These are phyloP conservation scores for Epinephelus fuscoguttatus DNA, from an alignment of 2,113 vertebrate species.

Conservation along the genomic window DNA sequence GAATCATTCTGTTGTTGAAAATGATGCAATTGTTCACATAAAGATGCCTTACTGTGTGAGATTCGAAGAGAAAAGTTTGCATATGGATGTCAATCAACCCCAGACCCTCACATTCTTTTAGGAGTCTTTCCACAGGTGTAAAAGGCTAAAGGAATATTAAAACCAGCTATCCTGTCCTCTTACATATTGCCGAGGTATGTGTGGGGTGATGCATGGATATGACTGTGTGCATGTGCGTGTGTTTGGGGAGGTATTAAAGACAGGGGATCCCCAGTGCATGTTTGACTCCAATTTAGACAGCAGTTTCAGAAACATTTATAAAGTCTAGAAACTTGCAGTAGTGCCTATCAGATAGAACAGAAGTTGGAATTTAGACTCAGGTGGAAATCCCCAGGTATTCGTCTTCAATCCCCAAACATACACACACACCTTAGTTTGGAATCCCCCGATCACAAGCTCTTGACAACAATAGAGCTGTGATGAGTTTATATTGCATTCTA, in stretches of 20 bases:
- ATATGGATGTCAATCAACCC: conserved; percentile 47
- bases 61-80: conserved; percentile 9
- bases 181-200: conserved; percentile 19
- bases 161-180: conserved; percentile 32
- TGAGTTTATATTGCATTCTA: conserved; percentile 59
- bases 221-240: conserved; percentile 20
- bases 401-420: conserved; percentile 26
- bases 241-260: conserved; percentile 10
- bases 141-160: conserved; percentile 44
- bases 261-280: conserved; percentile 56
- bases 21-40: conserved; percentile 22
- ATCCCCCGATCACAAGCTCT: conserved; percentile 63
- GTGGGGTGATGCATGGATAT: conserved; percentile 4
- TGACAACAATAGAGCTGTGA: conserved; percentile 66
- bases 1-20: conserved; percentile 31
- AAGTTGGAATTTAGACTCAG: conserved; percentile 33
- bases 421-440: conserved; percentile 60
- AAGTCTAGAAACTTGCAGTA: conserved; percentile 49
- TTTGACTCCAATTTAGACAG: conserved; percentile 51
- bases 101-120: conserved; percentile 34
- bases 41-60: conserved; percentile 1
- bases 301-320: conserved; percentile 55
- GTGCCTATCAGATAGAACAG: conserved; percentile 54
- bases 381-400: conserved; percentile 75
- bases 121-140: conserved; percentile 7